Evolutionary conservation across 2,888 invertebrate species (phyloP).

Genomic region (Drosophila phalerata): DNA sequence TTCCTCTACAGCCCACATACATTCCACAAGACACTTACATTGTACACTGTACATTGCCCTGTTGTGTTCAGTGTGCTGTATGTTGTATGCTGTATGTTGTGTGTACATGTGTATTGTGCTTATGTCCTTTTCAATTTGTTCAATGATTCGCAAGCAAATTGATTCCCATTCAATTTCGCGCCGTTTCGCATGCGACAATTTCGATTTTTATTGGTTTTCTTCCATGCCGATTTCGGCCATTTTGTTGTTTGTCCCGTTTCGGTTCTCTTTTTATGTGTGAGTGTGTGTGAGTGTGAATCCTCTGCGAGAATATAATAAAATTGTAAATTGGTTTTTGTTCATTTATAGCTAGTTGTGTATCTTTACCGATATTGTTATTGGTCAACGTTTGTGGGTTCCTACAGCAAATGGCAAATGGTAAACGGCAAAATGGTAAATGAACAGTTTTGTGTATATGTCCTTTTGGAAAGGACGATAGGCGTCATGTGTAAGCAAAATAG

Average conservation of each 20-base stretch:
- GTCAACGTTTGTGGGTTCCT: slow-evolving; percentile 53
- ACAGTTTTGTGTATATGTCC: slow-evolving; percentile 16
- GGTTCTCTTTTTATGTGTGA: slow-evolving; percentile 21
- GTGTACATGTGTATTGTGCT: slow-evolving; percentile 51
- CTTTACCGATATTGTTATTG: slow-evolving; percentile 78
- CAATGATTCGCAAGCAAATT: slow-evolving; percentile 84
- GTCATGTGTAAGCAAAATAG: slow-evolving; percentile 54
- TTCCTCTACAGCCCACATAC: slow-evolving; percentile 5
- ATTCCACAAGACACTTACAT: slow-evolving; percentile 24
- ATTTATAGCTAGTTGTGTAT: slow-evolving; percentile 68
- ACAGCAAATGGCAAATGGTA: slow-evolving; percentile 19
- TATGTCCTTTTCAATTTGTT: slow-evolving; percentile 83
- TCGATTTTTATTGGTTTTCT: slow-evolving; percentile 79
- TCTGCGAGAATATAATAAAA: slow-evolving; percentile 77
- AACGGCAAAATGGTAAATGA: slow-evolving; percentile 28
- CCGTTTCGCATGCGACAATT: slow-evolving; percentile 76
- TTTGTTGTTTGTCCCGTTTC: slow-evolving; percentile 48
- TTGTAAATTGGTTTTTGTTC: slow-evolving; percentile 78
- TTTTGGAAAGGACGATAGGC: slow-evolving; percentile 24
- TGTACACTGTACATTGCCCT: slow-evolving; percentile 25
- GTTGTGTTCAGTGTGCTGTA: slow-evolving; percentile 32
- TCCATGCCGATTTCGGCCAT: slow-evolving; percentile 54
- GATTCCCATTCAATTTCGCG: slow-evolving; percentile 82
- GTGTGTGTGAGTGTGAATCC: slow-evolving; percentile 28
- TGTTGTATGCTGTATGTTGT: slow-evolving; percentile 37